These are phyloP conservation scores for Micromussa lordhowensis DNA, from an alignment of 92 coral and sea anemone genomes.

Conservation along the genomic window DNA sequence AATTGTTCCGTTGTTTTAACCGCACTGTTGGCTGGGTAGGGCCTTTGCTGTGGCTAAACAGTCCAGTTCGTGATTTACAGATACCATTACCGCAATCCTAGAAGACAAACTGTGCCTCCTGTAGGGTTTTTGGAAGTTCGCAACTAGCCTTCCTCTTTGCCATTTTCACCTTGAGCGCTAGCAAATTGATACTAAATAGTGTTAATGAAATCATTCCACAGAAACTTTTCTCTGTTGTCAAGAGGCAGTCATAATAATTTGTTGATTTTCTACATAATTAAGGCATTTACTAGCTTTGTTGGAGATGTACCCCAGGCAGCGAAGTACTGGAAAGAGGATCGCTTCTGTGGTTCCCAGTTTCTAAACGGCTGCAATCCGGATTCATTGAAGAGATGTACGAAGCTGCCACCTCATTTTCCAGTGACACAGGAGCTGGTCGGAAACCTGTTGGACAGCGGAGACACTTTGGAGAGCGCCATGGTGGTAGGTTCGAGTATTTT, in stretches of 20 bases:
- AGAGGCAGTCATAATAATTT: not conserved
- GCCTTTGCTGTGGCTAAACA: no score
- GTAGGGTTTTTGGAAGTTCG: no score
- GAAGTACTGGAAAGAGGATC: slow-evolving; percentile 74
- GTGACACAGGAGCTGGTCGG: slow-evolving; percentile 69
- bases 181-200: no score
- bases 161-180: no score
- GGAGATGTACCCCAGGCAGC: slow-evolving; percentile 55
- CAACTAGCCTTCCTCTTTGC: no score
- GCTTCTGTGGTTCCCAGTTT: slow-evolving; percentile 73
- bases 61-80: no score
- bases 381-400: slow-evolving; percentile 58
- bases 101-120: no score
- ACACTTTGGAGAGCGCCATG: slow-evolving; percentile 63
- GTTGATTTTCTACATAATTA: not conserved
- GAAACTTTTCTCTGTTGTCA: not conserved
- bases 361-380: slow-evolving; percentile 81
- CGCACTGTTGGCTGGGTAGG: no score
- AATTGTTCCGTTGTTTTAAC: no score
- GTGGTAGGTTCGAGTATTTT: slow-evolving; percentile 32
- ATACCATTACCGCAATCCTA: no score
- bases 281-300: slow-evolving; percentile 57
- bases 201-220: no score
- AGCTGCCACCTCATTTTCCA: slow-evolving; percentile 71
- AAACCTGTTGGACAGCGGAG: slow-evolving; percentile 67